Evolutionary conservation across 2,113 vertebrate genomes (phyloP), one percentile per base, ranked within the genome.

Genomic region (Aspidoscelis tigris): DNA sequence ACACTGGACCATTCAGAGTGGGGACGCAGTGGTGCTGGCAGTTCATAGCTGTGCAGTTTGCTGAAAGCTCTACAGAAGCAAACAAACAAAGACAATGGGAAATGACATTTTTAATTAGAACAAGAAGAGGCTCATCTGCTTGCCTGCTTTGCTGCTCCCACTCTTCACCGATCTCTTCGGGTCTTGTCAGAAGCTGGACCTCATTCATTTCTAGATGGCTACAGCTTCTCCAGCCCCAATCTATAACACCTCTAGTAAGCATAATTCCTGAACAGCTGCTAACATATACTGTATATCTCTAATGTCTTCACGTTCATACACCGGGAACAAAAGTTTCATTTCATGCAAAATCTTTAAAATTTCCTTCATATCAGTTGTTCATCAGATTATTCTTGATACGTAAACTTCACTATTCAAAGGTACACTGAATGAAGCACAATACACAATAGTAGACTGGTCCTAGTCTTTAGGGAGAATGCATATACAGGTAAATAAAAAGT

Each of bases 11-110:
- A 0, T 84, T 92, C 39, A 96, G 94, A 1, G 97, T 99, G 0
- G 96, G 96, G 4, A 97, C 97, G 5, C 98, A 99, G 89, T 97
- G 94, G 91, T 97, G 96, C 92, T 97, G 95, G 93, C 98, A 99
- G 44, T 84, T 93, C 92, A 95, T 90, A 0, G 91, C 92, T 1
- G 95, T 95, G 92, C 98, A 99, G 94, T 95, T 97, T 64, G 92
- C 89, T 41, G 92, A 82, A 69, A 94, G 95, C 20, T 97, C 98
- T 98, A 92, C 1, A 58, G 80, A 22, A 24, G 88, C 20, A 66
- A 58, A 33, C 33, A 33, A 82, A 14, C 68, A 7, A 0, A 5
- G 11, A 33, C 33, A 33, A 33, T 33, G 16, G 71, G n/a, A 43
- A 7, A 76, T 21, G 71, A 12, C 0, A n/a, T 89, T 85, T 88